Evolutionary conservation across 2,113 vertebrate species (phyloP), one percentile per base, ranked within the genome.

Genomic region (Sylvietta virens): DNA sequence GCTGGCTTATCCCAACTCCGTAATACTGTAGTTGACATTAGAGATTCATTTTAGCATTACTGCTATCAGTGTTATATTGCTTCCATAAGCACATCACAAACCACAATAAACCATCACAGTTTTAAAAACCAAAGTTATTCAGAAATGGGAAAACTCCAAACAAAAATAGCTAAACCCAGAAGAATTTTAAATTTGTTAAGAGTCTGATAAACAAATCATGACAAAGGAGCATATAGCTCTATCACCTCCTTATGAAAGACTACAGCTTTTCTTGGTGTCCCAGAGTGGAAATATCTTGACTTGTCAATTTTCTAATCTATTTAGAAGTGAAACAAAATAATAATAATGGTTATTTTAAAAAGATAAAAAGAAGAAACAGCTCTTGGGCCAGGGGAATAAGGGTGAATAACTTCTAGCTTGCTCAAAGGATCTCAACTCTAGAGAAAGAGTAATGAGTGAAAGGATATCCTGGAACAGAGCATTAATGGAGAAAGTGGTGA

Each of bases 311-410:
- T 33, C 28, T 5, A 11, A 13, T 42, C 77, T 10, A 35, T 15
- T 2, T 8, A 74, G 17, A 62, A 56, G 15, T 27, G 8, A 6
- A 31, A 3, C 31, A 4, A 13, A 21, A 31, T n/a, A 14, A 9
- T 16, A 15, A 14, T 7, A 58, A 40, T 2, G 2, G 4, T 7
- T 19, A 42, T 6, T 51, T 7, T 1, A 3, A 17, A 44, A 19
- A 20, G 2, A 5, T 9, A 10, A 23, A 28, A 23, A 20, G 0
- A 3, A 11, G 17, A 15, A 20, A 6, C 3, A 53, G 6, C 7
- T 22, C 3, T 77, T 50, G 69, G 22, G 1, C 15, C 22, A 62
- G 18, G 6, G 5, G 15, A 23, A 35, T 40, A 74, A 60, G 3
- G 15, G 11, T 28, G 2, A 23, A 51, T 47, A 18, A 58, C 6